Evolutionary conservation across 2,113 vertebrate genomes (phyloP), one percentile per base, ranked within the genome.

Genomic region (Thalassoma bifasciatum): DNA sequence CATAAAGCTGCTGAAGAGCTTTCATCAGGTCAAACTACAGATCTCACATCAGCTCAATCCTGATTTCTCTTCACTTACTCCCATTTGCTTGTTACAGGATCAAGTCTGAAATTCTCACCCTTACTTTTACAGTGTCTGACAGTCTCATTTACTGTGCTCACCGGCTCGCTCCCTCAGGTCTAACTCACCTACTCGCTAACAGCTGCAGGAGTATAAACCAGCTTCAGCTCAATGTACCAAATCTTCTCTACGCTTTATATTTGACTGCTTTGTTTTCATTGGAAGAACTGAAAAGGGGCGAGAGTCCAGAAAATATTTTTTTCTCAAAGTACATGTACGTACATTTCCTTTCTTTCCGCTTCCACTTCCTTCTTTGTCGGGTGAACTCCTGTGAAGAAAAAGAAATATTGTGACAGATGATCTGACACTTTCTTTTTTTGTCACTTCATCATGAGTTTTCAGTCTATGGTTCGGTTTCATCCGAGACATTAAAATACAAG

Each of bases 281-380:
- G n/a, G n/a, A n/a, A n/a, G n/a, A n/a, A n/a, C n/a, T n/a, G n/a
- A n/a, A n/a, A n/a, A n/a, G n/a, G n/a, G n/a, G n/a, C n/a, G n/a
- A 30, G 30, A 30, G 30, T 30, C 30, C 30, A 30, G 30, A 30
- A 30, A 30, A 30, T 30, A 6, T 4, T 3, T 6, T 30, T 4
- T 3, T 30, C n/a, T 30, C 30, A 30, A 3, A 6, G 59, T 52
- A 49, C 17, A 34, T 73, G 10, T 54, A 89, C 89, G 5, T 83
- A 91, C 92, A 10, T 37, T 91, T 81, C 74, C 75, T 82, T 78
- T 89, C 86, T 85, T 74, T 47, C 87, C 94, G 95, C 96, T 97
- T 94, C 96, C 98, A 70, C 93, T 93, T 92, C 94, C 95, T 36
- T 98, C 98, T 94, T 95, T 95, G 94, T 98, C 97, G 21, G 98